phyloP scores from a whole-genome alignment of 2,113 vertebrate species.

The Paradisaea rubra region DNA sequence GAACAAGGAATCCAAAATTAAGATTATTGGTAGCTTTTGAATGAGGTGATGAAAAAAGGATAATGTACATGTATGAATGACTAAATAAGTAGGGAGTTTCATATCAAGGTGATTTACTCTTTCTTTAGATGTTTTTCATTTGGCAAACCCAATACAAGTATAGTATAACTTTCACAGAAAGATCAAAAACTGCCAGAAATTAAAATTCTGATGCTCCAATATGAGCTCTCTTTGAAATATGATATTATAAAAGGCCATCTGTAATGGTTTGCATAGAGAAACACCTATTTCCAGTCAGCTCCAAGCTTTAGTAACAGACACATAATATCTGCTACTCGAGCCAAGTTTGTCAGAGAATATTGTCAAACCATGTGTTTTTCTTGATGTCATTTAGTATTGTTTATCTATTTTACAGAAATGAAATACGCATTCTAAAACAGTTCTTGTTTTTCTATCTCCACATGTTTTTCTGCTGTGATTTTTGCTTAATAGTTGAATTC shows the following conservation, averaged over 20 bases:
- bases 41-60: background rate
- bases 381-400: background rate
- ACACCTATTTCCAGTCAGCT: background rate
- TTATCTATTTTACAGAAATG: background rate
- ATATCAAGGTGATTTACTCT: background rate
- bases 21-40: background rate
- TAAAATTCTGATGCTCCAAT: background rate
- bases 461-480: background rate
- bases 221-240: background rate
- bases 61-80: background rate
- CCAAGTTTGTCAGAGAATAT: background rate
- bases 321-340: background rate
- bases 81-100: background rate
- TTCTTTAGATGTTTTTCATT: background rate
- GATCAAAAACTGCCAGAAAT: background rate
- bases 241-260: background rate
- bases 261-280: background rate
- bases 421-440: background rate
- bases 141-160: background rate
- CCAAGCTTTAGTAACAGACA: background rate
- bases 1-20: background rate
- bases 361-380: background rate
- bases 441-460: background rate
- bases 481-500: background rate
- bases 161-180: background rate